A percentile compares a stretch with the other conserved stretches of the same genome.
These are phyloP conservation scores for Solea solea DNA, from an alignment of 2,113 vertebrate species.

Conservation along the genomic window DNA sequence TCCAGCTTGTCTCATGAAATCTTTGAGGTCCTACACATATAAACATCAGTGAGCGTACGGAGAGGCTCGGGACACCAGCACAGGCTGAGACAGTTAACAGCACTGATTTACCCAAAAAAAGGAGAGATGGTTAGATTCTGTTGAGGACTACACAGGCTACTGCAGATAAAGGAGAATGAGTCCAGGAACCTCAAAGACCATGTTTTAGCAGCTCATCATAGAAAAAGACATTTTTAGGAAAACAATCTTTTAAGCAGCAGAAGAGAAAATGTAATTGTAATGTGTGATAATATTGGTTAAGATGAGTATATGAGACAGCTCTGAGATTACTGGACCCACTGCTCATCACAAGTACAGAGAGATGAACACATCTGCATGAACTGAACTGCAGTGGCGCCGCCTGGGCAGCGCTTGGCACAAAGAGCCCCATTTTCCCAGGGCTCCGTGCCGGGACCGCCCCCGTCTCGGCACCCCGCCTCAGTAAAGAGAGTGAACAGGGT, in stretches of 20 bases:
- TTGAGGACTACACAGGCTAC: slow-evolving; percentile 65
- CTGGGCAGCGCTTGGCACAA: slow-evolving; percentile 71
- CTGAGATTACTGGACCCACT: slow-evolving; percentile 71
- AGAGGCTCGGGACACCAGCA: slow-evolving; percentile 38
- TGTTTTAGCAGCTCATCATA: neutral
- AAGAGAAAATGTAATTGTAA: neutral
- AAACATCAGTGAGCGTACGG: slow-evolving; percentile 79
- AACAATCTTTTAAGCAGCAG: neutral
- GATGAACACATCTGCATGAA: slow-evolving; percentile 82
- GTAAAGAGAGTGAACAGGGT: slow-evolving; percentile 91
- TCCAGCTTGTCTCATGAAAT: slow-evolving; percentile 99
- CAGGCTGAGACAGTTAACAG: slow-evolving; percentile 56
- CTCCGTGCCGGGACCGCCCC: slow-evolving; percentile 88
- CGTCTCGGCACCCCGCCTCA: slow-evolving; percentile 86
- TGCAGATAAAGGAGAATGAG: slow-evolving; percentile 51
- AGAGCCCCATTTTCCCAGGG: slow-evolving; percentile 81
- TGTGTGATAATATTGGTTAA: neutral
- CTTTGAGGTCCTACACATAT: slow-evolving; percentile 95
- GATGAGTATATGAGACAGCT: slow-evolving; percentile 15
- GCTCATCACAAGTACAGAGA: slow-evolving; percentile 63
- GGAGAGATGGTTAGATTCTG: slow-evolving; percentile 76
- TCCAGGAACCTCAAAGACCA: slow-evolving; percentile 67
- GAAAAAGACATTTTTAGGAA: neutral
- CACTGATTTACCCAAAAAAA: slow-evolving; percentile 83
- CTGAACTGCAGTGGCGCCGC: slow-evolving; percentile 77